phyloP scores from a whole-genome alignment of 2,113 vertebrate species.

The Tylochromis polylepis region DNA sequence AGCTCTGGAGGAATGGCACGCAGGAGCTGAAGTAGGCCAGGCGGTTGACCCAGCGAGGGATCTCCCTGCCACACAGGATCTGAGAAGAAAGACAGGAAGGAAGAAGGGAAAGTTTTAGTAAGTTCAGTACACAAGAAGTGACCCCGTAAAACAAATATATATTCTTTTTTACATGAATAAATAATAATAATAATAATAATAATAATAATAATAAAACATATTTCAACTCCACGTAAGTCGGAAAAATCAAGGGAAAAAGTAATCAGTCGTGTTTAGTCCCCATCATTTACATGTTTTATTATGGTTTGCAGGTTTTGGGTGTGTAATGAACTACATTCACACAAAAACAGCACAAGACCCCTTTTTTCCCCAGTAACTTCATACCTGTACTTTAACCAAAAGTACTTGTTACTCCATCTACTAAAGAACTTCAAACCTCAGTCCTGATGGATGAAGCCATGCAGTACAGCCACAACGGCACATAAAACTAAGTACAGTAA shows the following conservation, averaged over 20 bases:
- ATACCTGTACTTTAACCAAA: neutral
- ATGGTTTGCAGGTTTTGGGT: neutral
- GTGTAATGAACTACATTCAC: neutral
- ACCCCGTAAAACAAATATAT: neutral
- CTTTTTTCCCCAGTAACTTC: neutral
- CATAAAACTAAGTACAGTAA: neutral
- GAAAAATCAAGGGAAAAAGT: neutral
- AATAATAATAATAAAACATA: neutral
- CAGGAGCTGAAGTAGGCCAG: conserved; percentile 99
- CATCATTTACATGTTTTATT: neutral
- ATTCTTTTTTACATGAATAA: neutral
- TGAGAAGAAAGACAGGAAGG: conserved; percentile 38
- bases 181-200: neutral
- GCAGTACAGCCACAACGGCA: neutral
- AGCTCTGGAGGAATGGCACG: conserved; percentile 98
- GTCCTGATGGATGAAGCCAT: neutral
- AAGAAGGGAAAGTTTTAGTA: neutral
- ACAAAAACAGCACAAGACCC: neutral
- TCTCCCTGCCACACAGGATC: conserved; percentile 97
- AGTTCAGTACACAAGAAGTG: neutral
- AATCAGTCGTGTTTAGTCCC: neutral
- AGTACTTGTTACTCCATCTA: neutral
- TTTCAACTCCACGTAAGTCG: neutral
- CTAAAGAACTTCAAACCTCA: neutral
- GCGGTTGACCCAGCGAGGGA: conserved; percentile 97